Evolutionary conservation across 2,888 invertebrate genomes (phyloP).

Genomic region (Steinernema scapterisci): DNA sequence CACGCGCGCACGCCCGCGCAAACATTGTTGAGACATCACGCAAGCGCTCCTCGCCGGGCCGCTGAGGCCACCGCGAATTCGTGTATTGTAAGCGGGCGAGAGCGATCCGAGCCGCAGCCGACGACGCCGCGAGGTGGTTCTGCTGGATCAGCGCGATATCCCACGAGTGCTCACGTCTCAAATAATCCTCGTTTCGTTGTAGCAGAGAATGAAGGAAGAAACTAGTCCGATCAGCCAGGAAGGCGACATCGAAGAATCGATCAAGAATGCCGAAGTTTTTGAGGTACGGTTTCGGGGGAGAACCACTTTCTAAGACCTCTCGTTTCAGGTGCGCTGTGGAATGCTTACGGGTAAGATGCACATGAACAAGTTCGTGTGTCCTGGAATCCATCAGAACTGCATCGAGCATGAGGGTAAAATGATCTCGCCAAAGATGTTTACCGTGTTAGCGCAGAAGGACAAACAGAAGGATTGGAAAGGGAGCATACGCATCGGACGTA

Average conservation of each 20-base stretch:
- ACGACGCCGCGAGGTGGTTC: no score
- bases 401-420: constrained; percentile 68
- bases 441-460: constrained; percentile 69
- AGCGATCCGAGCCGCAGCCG: background rate
- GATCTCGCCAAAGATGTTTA: constrained; percentile 69
- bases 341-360: constrained; percentile 63
- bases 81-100: constrained; percentile 24
- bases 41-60: constrained; percentile 5
- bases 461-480: constrained; percentile 71
- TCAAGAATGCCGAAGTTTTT: constrained; percentile 20
- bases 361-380: constrained; percentile 68
- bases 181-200: background rate
- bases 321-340: constrained; percentile 61
- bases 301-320: background rate
- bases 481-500: constrained; percentile 68
- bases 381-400: constrained; percentile 70
- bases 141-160: background rate
- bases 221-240: background rate
- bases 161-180: background rate
- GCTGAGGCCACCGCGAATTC: background rate
- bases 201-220: constrained; percentile 13
- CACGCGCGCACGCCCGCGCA: constrained; percentile 19
- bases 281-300: background rate
- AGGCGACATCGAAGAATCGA: constrained; percentile 7
- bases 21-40: background rate